phyloP scores from a whole-genome alignment of 2,888 invertebrate species.

The Dione vanillae region DNA sequence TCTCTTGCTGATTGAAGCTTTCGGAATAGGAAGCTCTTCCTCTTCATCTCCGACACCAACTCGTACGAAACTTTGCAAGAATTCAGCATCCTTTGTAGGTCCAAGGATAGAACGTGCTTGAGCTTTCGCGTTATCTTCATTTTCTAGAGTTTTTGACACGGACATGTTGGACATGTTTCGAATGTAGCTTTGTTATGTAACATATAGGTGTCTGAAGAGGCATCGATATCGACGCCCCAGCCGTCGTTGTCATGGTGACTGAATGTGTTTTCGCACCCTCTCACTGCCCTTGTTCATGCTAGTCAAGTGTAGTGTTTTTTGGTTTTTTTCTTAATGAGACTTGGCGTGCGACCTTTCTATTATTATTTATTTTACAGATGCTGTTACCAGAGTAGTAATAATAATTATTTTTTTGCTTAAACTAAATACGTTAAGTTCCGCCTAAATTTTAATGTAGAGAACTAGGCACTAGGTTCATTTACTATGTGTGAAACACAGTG shows the following conservation, averaged over 20 bases:
- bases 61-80: constrained; percentile 91
- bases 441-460: too few relatives aligned
- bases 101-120: constrained; percentile 86
- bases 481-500: too few relatives aligned
- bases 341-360: constrained; percentile 5
- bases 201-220: constrained; percentile 65
- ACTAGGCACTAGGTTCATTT: too few relatives aligned
- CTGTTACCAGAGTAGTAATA: too few relatives aligned
- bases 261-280: constrained; percentile 76
- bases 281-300: constrained; percentile 57
- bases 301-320: constrained; percentile 53
- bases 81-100: constrained; percentile 88
- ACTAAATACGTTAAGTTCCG: too few relatives aligned
- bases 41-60: constrained; percentile 86
- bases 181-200: constrained; percentile 62
- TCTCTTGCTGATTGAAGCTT: constrained; percentile 76
- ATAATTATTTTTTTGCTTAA: too few relatives aligned
- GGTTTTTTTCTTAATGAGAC: not conserved
- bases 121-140: constrained; percentile 71
- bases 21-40: constrained; percentile 73
- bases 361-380: too few relatives aligned
- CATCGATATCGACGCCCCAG: constrained; percentile 75
- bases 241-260: constrained; percentile 76
- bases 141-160: constrained; percentile 57
- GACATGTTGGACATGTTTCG: constrained; percentile 34